Evolutionary conservation across 2,113 vertebrate genomes (phyloP), one percentile per base, ranked within the genome.

Genomic region (Uropsilus gracilis): DNA sequence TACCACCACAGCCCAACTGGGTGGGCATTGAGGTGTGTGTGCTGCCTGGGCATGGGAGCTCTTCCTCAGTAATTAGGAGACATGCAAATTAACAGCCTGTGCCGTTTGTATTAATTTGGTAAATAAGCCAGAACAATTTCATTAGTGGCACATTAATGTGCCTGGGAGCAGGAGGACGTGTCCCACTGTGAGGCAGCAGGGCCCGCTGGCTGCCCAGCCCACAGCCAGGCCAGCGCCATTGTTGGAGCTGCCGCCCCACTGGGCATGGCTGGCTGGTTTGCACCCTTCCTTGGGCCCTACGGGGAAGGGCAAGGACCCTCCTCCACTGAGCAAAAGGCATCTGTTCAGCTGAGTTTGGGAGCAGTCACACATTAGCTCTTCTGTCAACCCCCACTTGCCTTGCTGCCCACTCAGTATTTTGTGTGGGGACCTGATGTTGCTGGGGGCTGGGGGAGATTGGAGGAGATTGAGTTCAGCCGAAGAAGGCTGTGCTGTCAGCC

Each of bases 121-220:
- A 98, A 98, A 98, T 98, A 98, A 98, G 85, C 95, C 97, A 96
- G 97, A 98, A 97, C 97, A 97, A 95, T 97, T 97, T 96, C 86
- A 97, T 98, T 97, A 97, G 95, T 91, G 96, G 97, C 89, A 96
- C 94, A 83, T 96, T 96, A 94, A 97, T 97, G 95, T 96, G 95
- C 94, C 96, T 91, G 76, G 97, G 96, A 97, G 95, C 95, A 94
- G 86, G 91, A 97, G 86, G 91, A 97, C 53, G 24, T 72, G n/a
- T 95, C 89, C 92, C 76, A 39, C 76, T 89, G 81, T 88, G 93
- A 95, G 94, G 93, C 81, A 72, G 50, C 55, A 61, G 81, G 80
- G 72, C 50, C 77, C 1, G 0, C 68, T 34, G 34, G 42, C 95
- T 44, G 32, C 32, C 90, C 32, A 3, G 89, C 61, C 77, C 90